Percentiles rank a stretch among this genome's conserved stretches.
These are phyloP conservation scores for Dolichopus griseipennis DNA, from an alignment of 2,888 invertebrate species.

Conservation along the genomic window DNA sequence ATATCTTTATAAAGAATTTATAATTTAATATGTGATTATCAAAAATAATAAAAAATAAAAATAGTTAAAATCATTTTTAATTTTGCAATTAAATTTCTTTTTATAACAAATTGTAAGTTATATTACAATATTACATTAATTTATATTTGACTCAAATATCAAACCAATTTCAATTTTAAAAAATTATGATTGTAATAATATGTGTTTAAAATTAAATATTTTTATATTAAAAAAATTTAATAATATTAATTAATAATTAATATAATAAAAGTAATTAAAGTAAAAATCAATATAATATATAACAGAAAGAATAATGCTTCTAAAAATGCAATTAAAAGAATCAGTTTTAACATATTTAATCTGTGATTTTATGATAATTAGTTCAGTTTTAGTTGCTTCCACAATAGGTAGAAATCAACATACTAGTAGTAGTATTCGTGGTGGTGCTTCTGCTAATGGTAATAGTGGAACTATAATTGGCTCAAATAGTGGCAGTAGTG, in stretches of 20 bases:
- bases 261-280: not conserved
- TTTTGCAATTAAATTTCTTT: no score
- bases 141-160: no score
- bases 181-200: not conserved
- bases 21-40: no score
- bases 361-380: not conserved
- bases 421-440: not conserved
- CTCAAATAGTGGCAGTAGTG: not conserved
- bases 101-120: no score
- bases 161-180: not conserved
- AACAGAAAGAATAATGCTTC: not conserved
- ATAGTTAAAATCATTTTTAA: no score
- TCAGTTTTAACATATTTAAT: not conserved
- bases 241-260: not conserved
- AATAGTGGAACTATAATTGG: not conserved
- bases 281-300: not conserved
- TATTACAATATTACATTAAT: no score
- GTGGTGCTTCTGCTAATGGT: not conserved
- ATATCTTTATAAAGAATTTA: no score
- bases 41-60: no score
- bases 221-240: not conserved
- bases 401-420: not conserved
- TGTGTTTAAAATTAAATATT: not conserved
- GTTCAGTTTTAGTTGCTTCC: not conserved
- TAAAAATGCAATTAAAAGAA: not conserved